Base-by-base conservation (phyloP, 2,888 invertebrate species). In the Deilephila elpenor region DNA sequence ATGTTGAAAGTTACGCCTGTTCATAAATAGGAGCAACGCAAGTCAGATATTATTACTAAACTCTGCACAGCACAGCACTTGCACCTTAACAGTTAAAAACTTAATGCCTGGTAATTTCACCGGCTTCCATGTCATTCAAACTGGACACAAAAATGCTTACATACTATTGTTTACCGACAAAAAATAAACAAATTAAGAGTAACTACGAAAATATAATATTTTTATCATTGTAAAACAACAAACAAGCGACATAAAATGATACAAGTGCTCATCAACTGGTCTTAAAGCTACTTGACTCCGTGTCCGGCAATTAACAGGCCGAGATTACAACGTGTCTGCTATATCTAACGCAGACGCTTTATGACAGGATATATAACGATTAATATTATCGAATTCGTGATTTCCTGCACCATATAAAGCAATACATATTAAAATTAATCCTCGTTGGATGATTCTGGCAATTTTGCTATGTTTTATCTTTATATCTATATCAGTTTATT, bases 341-440 rank as follows among this genome's bases (percentile, higher is more conserved):
- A 25, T 67, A 67, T 67, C 25, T 67, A 44, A 67, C 44, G 5
- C 11, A n/a, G 11, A 20, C 64, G 25, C 0, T 51, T 67, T 51
- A 67, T 25, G 6, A 67, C 67, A 67, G 51, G 67, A 67, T 51
- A 17, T 51, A 64, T 20, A 56, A n/a, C 20, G 25, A 67, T 51
- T 67, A 67, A 37, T 20, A 8, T 44, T 20, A 67, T 67, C 67
- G 20, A 44, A 51, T 44, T 67, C 51, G 51, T 67, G 25, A 67
- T 67, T 67, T 67, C 67, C 67, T 14, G 67, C 25, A 25, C 25
- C 44, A 51, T 67, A 64, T 37, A 44, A 37, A 44, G 20, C 44
- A 51, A 20, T 7, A 44, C 25, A 17, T 14, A 67, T 25, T 44
- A 67, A 64, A 67, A 67, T 5, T n/a, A 62, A 32, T 62, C 8